Conservation (phyloP, 1,140 invertebrate genomes). For the Platyscapa corneri region DNA sequence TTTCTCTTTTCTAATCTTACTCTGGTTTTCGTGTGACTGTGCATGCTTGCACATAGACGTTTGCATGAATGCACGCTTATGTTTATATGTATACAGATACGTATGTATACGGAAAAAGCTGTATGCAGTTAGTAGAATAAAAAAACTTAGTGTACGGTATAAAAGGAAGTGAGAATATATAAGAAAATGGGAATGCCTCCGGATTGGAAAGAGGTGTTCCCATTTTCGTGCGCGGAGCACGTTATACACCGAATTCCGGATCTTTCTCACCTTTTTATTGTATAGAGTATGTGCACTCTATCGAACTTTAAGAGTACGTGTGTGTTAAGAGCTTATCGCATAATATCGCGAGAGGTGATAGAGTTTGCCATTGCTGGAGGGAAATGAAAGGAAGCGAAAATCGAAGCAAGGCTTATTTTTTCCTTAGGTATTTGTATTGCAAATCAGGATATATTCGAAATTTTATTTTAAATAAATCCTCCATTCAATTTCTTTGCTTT, state of each 20-base stretch:
- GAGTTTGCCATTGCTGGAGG: not conserved
- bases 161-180: not conserved
- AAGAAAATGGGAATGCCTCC: constrained; percentile 15
- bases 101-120: not conserved
- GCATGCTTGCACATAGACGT: not conserved
- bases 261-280: not conserved
- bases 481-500: not conserved
- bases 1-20: not conserved
- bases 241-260: constrained; percentile 4
- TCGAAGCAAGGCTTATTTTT: not conserved
- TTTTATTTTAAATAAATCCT: not conserved
- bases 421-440: not conserved
- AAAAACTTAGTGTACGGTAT: not conserved
- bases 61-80: not conserved
- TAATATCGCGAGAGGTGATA: not conserved
- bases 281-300: not conserved
- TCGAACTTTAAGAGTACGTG: constrained; percentile 6
- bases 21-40: not conserved
- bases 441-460: not conserved
- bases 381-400: not conserved
- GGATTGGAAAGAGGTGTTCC: constrained; percentile 6
- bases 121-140: not conserved
- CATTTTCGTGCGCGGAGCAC: constrained; percentile 1
- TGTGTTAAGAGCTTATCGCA: not conserved
- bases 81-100: not conserved